Base-by-base conservation (phyloP, 2,888 invertebrate species). In the Teinopalpus imperialis region DNA sequence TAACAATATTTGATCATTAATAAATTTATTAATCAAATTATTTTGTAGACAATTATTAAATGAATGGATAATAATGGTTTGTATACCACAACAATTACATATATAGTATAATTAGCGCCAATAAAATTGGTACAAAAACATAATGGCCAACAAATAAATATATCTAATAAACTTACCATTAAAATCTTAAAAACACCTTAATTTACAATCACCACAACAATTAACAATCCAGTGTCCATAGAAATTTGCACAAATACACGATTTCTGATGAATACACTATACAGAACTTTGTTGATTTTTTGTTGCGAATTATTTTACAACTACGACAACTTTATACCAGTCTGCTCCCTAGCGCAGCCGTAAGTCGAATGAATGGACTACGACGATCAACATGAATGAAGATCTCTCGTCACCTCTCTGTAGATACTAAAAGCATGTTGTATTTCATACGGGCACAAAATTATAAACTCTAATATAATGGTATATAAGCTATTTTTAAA, bases 351-450 rank as follows among this genome's bases (percentile, higher is more conserved):
- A 23, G 1, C 14, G 41, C 31, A 7, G 30, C 31, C 14, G 23
- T 1, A 27, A 24, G n/a, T 13, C 24, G 42, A 46, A 35, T 46
- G 40, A 40, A 34, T 46, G 46, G 20, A 36, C 24, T 39, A 27
- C 9, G 47, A 44, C 30, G 41, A 41, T 46, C 43, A 53, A 54
- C 48, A 47, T 56, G 57, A 60, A 60, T 60, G 59, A 56, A 66
- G 68, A 71, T 63, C 50, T 29, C 35, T 27, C 29, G 12, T 23
- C 51, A n/a, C n/a, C n/a, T n/a, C n/a, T n/a, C 34, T 8, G 3
- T 10, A 16, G 37, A 37, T 52, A 49, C 6, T 2, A n/a, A 47
- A 55, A 6, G 12, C 23, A 24, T 16, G n/a, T 30, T 36, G 5
- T 5, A 1, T 1, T 5, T 1, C 20, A 49, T 0, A 4, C 7